These are phyloP conservation scores for Eciton burchellii DNA, from an alignment of 1,140 invertebrate genomes.

Conservation along the genomic window DNA sequence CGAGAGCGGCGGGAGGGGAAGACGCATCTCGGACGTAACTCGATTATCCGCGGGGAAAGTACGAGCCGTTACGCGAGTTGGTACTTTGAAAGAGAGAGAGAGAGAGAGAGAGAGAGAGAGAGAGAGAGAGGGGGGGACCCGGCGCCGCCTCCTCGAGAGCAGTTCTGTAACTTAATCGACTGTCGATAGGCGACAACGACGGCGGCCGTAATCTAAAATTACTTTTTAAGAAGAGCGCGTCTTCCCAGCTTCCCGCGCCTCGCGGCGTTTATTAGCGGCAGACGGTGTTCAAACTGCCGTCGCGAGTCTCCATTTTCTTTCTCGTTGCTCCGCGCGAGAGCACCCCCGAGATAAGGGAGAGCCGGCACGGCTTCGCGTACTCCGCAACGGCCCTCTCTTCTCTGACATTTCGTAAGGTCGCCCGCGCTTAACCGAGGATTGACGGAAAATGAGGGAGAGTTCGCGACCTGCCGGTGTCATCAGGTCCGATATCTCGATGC, in stretches of 20 bases:
- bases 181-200: conserved; percentile 73
- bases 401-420: conserved; percentile 34
- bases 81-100: conserved; percentile 72
- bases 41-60: conserved; percentile 71
- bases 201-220: conserved; percentile 70
- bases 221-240: conserved; percentile 43
- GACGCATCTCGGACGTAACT: conserved; percentile 64
- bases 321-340: background rate
- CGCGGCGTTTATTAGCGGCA: conserved; percentile 39
- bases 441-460: conserved; percentile 35
- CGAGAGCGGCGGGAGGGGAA: conserved; percentile 44
- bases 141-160: conserved; percentile 20
- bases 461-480: background rate
- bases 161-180: conserved; percentile 73
- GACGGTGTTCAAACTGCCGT: conserved; percentile 31
- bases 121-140: too few relatives aligned
- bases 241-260: background rate
- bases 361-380: conserved; percentile 1
- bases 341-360: background rate
- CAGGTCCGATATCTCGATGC: background rate
- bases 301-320: conserved; percentile 6
- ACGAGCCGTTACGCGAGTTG: conserved; percentile 59
- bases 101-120: too few relatives aligned
- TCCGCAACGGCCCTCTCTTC: conserved; percentile 1
- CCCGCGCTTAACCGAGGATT: conserved; percentile 2